phyloP scores from a whole-genome alignment of 1,140 invertebrate genomes.

The Phocides pigmalion region DNA sequence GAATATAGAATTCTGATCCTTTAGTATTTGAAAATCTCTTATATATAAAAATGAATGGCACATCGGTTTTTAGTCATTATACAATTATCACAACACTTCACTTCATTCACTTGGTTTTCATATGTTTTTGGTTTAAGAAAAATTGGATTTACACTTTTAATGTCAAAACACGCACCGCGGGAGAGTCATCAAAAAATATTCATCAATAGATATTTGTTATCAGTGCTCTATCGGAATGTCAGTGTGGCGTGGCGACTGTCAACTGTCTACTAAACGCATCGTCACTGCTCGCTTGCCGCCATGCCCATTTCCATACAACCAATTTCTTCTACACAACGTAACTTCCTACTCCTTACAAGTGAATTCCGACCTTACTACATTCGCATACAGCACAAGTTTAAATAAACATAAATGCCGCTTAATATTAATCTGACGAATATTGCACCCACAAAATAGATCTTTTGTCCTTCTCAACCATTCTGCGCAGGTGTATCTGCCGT shows the following conservation, averaged over 20 bases:
- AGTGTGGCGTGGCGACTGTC: slow-evolving; percentile 82
- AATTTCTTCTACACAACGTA: slow-evolving; percentile 29
- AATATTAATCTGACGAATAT: background rate
- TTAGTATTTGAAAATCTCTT: no score
- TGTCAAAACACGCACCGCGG: slow-evolving; percentile 50
- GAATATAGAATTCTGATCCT: no score
- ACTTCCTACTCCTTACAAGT: slow-evolving; percentile 5
- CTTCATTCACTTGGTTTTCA: slow-evolving; percentile 44
- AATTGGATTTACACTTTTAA: slow-evolving; percentile 30
- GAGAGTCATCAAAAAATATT: slow-evolving; percentile 55
- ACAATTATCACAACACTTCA: slow-evolving; percentile 66
- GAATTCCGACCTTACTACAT: slow-evolving; percentile 36
- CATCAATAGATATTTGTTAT: slow-evolving; percentile 79
- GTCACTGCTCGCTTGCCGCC: slow-evolving; percentile 79
- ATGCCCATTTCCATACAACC: slow-evolving; percentile 74
- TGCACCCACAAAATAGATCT: slow-evolving; percentile 60
- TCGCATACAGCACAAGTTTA: slow-evolving; percentile 25
- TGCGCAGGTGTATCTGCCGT: slow-evolving; percentile 46
- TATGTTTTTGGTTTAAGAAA: slow-evolving; percentile 16
- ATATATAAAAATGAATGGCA: slow-evolving; percentile 43
- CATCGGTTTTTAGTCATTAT: slow-evolving; percentile 49
- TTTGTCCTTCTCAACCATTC: slow-evolving; percentile 51
- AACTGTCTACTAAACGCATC: slow-evolving; percentile 83
- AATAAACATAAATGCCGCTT: background rate
- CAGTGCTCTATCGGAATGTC: slow-evolving; percentile 81